These are phyloP conservation scores for Tachycineta bicolor DNA, from an alignment of 2,113 vertebrate genomes.

Conservation along the genomic window DNA sequence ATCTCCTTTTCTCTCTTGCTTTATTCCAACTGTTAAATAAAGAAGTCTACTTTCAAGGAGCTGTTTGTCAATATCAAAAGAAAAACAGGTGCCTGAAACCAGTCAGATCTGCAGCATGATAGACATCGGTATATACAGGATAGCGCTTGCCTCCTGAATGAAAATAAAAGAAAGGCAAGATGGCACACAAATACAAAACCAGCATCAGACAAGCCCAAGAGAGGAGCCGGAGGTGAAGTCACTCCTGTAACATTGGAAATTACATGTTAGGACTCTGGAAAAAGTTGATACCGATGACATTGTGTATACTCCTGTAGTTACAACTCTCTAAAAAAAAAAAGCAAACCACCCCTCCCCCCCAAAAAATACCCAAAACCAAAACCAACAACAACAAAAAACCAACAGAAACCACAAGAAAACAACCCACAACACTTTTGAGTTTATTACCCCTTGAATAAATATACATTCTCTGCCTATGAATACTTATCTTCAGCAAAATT, in stretches of 20 bases:
- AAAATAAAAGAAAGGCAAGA: conserved; percentile 21
- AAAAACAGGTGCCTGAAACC: neutral
- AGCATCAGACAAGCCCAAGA: neutral
- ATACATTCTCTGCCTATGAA: neutral
- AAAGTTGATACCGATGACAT: neutral
- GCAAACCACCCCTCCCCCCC: neutral
- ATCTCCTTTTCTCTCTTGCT: neutral
- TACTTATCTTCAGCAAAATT: neutral
- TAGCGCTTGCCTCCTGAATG: neutral
- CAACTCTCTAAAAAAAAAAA: neutral
- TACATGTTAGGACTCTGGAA: neutral
- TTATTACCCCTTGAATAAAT: neutral
- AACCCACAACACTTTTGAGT: neutral
- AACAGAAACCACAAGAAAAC: neutral
- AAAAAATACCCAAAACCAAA: no score
- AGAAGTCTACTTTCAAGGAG: neutral
- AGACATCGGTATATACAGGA: neutral
- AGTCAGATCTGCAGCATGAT: neutral
- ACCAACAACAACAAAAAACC: no score
- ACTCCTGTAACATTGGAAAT: neutral
- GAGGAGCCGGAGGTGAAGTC: conserved; percentile 6
- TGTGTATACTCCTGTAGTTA: neutral
- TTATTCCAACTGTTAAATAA: conserved; percentile 19
- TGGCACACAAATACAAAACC: neutral
- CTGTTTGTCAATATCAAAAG: conserved; percentile 5